Conservation (phyloP, 2,113 vertebrate genomes). For the Coturnix japonica region DNA sequence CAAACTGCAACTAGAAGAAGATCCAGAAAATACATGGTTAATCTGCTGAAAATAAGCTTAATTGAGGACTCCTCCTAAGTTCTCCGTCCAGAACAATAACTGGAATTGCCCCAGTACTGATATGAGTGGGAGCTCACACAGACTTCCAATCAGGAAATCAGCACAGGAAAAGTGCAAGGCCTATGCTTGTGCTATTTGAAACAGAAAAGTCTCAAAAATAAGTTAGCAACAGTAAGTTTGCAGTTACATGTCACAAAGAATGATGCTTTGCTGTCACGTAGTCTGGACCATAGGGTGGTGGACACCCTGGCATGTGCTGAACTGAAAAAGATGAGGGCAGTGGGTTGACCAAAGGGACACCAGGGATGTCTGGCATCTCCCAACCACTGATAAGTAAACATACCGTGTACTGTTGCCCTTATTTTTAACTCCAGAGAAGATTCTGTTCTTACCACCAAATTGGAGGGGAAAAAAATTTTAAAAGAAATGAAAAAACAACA, state of each 20-base stretch:
- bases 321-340: neutral
- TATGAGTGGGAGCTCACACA: constrained; percentile 14
- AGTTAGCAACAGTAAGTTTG: neutral
- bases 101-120: constrained; percentile 33
- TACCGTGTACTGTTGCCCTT: neutral
- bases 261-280: neutral
- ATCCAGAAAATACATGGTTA: constrained; percentile 35
- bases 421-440: neutral
- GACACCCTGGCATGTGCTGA: rapidly evolving
- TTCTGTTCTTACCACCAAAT: neutral
- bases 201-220: neutral
- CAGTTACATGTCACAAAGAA: neutral
- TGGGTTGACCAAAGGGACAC: rapidly evolving
- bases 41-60: neutral
- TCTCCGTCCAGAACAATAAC: constrained; percentile 52
- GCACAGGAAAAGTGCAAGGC: constrained; percentile 39
- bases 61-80: neutral
- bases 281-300: neutral
- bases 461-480: too few species aligned
- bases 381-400: neutral
- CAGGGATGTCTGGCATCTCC: neutral
- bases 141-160: constrained; percentile 17
- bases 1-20: neutral
- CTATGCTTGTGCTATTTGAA: neutral
- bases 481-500: too few species aligned